Percentiles rank a stretch among this genome's conserved stretches.
These are phyloP conservation scores for Cantharis rufa DNA, from an alignment of 2,888 invertebrate species.

Conservation along the genomic window DNA sequence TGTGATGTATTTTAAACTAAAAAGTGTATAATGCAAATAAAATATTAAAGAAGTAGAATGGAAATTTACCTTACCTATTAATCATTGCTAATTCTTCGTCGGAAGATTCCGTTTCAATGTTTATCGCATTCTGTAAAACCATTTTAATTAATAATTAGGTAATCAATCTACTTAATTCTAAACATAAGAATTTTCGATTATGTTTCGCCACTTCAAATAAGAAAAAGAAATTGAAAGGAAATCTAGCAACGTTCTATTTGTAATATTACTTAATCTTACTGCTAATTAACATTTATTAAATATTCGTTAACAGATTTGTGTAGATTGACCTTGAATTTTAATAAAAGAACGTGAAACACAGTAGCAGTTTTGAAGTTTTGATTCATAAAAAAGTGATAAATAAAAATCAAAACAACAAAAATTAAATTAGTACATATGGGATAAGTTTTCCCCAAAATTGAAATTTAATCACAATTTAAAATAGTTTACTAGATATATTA, in stretches of 20 bases:
- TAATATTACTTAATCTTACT: neutral
- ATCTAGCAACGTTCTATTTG: neutral
- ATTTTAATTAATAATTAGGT: neutral
- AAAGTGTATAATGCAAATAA: neutral
- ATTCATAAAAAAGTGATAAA: neutral
- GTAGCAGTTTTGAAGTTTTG: neutral
- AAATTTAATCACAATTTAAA: neutral
- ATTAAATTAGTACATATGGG: neutral
- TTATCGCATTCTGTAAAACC: conserved; percentile 3
- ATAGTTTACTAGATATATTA: too few relatives aligned
- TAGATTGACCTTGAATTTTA: neutral
- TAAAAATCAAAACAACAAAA: neutral
- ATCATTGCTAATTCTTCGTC: conserved; percentile 7
- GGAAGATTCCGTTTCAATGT: conserved; percentile 10
- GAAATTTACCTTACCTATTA: conserved; percentile 4
- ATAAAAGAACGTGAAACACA: neutral
- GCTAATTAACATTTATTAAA: neutral
- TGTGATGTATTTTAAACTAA: neutral
- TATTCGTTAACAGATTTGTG: neutral
- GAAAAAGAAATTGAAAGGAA: neutral
- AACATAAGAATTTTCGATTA: neutral
- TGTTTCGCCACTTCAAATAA: neutral
- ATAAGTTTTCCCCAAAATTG: neutral
- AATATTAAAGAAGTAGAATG: neutral
- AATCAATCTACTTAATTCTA: neutral